phyloP scores from a whole-genome alignment of 1,140 invertebrate genomes.

The Eurytemora carolleeae region DNA sequence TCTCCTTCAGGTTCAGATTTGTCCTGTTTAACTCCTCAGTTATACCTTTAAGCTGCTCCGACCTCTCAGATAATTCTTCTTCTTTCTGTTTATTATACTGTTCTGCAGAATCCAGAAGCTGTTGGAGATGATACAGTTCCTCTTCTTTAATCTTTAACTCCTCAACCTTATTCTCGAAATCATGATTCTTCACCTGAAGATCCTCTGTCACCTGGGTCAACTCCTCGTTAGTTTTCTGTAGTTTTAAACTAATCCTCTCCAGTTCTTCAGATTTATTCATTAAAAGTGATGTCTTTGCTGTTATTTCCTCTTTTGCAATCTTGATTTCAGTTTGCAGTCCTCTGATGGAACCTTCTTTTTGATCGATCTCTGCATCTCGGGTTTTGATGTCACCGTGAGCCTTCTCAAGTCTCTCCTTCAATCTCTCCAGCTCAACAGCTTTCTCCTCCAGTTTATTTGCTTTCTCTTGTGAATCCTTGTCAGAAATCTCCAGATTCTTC shows the following conservation, averaged over 20 bases:
- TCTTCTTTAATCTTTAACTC: not conserved
- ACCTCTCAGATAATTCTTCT: no score
- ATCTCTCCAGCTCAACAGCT: not conserved
- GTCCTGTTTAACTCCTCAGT: no score
- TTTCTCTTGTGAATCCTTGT: not conserved
- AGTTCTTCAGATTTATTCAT: not conserved
- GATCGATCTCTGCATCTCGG: not conserved
- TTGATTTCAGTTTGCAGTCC: not conserved
- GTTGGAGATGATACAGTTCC: not conserved
- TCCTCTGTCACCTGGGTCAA: not conserved
- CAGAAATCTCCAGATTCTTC: not conserved
- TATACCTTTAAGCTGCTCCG: no score
- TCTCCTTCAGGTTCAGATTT: no score
- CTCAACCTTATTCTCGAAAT: not conserved
- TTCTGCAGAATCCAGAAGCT: no score
- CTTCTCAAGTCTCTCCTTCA: not conserved
- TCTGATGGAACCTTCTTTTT: not conserved
- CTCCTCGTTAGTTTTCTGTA: not conserved
- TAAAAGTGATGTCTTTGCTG: not conserved
- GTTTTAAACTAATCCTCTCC: not conserved
- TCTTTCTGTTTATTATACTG: no score
- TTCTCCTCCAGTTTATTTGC: not conserved
- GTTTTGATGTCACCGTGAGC: not conserved
- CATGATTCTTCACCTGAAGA: not conserved
- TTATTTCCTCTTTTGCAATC: not conserved